These are phyloP conservation scores for Penaeus vannamei DNA, from an alignment of 1,140 invertebrate species.

Conservation along the genomic window DNA sequence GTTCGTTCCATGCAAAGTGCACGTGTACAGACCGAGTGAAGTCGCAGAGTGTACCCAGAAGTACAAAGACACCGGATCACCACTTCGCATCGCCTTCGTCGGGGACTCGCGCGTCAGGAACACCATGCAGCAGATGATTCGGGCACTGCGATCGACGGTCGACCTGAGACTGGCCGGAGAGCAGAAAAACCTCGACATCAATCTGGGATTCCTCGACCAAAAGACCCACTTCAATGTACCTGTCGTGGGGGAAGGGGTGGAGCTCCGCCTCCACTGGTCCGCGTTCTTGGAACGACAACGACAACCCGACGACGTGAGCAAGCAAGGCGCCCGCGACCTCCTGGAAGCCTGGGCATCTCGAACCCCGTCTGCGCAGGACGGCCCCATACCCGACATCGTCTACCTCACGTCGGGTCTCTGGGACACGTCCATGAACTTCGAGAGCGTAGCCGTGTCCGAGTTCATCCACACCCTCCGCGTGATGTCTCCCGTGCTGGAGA, in stretches of 20 bases:
- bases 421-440: constrained; percentile 23
- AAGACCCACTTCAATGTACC: constrained; percentile 42
- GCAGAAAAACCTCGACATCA: not conserved
- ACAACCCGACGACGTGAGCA: constrained; percentile 2
- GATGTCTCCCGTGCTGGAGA: constrained; percentile 42
- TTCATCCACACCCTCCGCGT: constrained; percentile 39
- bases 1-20: constrained; percentile 46
- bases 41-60: constrained; percentile 5
- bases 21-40: constrained; percentile 49
- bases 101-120: constrained; percentile 57
- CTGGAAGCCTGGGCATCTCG: constrained; percentile 47
- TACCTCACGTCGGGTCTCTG: constrained; percentile 57
- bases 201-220: constrained; percentile 38
- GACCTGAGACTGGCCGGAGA: constrained; percentile 1
- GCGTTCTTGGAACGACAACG: constrained; percentile 19
- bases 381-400: constrained; percentile 38
- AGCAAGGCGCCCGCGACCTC: constrained; percentile 54
- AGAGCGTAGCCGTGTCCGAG: constrained; percentile 7
- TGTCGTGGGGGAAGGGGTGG: constrained; percentile 39
- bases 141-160: not conserved
- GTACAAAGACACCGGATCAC: constrained; percentile 1
- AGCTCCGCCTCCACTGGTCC: constrained; percentile 54
- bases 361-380: not conserved
- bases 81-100: constrained; percentile 56
- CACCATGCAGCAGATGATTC: constrained; percentile 51